Evolutionary conservation across 2,888 invertebrate species (phyloP), one percentile per base, ranked within the genome.

Genomic region (Amphipyra berbera): DNA sequence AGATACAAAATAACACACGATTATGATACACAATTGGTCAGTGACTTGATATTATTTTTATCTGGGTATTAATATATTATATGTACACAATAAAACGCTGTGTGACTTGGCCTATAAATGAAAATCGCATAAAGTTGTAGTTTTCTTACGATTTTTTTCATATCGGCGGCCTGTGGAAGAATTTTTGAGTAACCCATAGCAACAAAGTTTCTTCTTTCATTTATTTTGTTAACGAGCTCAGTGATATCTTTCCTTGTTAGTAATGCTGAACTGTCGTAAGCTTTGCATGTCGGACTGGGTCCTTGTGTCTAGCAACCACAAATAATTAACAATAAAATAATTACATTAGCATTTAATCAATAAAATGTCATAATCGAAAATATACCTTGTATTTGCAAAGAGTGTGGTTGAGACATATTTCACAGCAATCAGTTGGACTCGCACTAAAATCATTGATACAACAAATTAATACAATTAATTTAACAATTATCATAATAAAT

Each of bases 161-260:
- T 94, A 71, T 95, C 92, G 14, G 93, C 93, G 12, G 93, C 93
- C 46, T 84, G 82, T 0, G 93, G 92, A 13, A 93, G 77, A 30
- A 81, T 79, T 60, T 81, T 87, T 2, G 90, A 86, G 12, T 81
- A 67, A 1, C 93, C 93, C 68, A 79, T 70, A 12, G 94, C 93
- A 30, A 95, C 82, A 65, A 87, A 91, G 74, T 91, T 89, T 71
- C 94, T 85, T 47, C 87, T 85, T 53, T 89, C 86, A 69, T 95
- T 94, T 14, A 94, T 89, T 76, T 82, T 88, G 46, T 84, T 76
- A 15, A 93, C 68, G 41, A 95, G 84, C 12, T 85, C 82, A 33
- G 70, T 62, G 37, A 86, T 83, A 64, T 93, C 88, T n/a, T 79
- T 65, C 56, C 76, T 73, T 5, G 85, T 83, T 37, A 94, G 78